Base-by-base conservation (phyloP, 2,888 invertebrate genomes). In the Thereva nobilitata region DNA sequence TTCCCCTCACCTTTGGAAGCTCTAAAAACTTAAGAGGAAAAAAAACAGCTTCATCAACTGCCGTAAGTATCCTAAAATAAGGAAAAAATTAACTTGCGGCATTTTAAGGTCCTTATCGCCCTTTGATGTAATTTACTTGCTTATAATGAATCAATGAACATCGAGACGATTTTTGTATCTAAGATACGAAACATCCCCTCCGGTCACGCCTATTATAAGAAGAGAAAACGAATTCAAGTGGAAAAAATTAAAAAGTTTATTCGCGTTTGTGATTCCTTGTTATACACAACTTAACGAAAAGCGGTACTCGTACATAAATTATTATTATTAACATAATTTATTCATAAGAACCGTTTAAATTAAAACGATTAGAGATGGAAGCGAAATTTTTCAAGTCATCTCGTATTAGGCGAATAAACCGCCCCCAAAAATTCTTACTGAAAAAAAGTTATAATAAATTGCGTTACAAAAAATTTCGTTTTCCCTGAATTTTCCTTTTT, bases 321-420 rank as follows among this genome's bases (percentile, higher is more conserved):
- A 49, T 50, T 23, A 23, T 23, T 75, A 78, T 79, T 79, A 79
- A 74, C 79, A 79, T 79, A 79, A 79, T 78, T 78, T 79, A 79
- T 79, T 76, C 77, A 76, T 75, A 76, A 75, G 76, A 74, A 78
- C 77, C 80, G 76, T 72, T 77, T 76, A 72, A 74, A 74, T 64
- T 52, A 64, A 64, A 64, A 64, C 37, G 63, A 64, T 53, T 64
- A 53, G 53, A 50, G 47, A 10, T 38, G 38, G 47, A 35, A 12
- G 38, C 35, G 55, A 8, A 45, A 47, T n/a, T n/a, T 57, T 10
- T 8, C 37, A 47, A 59, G 47, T 59, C 57, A 47, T 47, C 35
- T 47, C 37, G 37, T 37, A 59, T 59, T 59, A 59, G 38, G 47
- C 38, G 35, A 38, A 37, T 38, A 41, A 23, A 37, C 10, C 47